Percentiles rank a stretch among this genome's conserved stretches.
These are phyloP conservation scores for Zhuqinia jingwanae DNA, from an alignment of 2,888 invertebrate species.

Conservation along the genomic window DNA sequence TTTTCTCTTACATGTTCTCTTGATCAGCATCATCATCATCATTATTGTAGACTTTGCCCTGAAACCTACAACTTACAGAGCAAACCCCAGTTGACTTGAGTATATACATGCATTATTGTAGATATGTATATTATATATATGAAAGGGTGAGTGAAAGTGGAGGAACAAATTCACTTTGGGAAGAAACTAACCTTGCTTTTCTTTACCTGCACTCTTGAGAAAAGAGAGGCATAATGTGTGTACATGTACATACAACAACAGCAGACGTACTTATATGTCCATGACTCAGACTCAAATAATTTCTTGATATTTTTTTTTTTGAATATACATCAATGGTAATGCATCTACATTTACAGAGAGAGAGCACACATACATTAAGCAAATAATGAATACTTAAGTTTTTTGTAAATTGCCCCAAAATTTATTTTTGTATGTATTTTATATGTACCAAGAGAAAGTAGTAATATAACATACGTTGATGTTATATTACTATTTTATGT, in stretches of 20 bases:
- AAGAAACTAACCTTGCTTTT: slow-evolving; percentile 27
- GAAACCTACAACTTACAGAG: neutral
- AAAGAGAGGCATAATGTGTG: slow-evolving; percentile 10
- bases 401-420: neutral
- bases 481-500: too few relatives aligned
- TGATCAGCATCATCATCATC: neutral
- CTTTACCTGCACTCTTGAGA: neutral
- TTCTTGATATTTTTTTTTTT: too few relatives aligned
- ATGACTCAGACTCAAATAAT: too few relatives aligned
- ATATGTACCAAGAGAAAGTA: neutral
- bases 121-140: too few relatives aligned
- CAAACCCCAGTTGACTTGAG: too few relatives aligned
- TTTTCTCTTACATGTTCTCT: neutral
- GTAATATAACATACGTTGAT: too few relatives aligned
- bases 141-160: slow-evolving; percentile 8
- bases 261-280: too few relatives aligned
- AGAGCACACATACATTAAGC: neutral
- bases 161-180: slow-evolving; percentile 37
- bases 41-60: slow-evolving; percentile 17
- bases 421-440: neutral
- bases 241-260: too few relatives aligned
- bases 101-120: too few relatives aligned
- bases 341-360: too few relatives aligned
- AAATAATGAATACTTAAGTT: slow-evolving; percentile 13
- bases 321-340: too few relatives aligned